Percentiles rank a stretch among this genome's conserved stretches.
Conservation (phyloP, 2,797 vertebrate species). For the Ceyx erithaca region DNA sequence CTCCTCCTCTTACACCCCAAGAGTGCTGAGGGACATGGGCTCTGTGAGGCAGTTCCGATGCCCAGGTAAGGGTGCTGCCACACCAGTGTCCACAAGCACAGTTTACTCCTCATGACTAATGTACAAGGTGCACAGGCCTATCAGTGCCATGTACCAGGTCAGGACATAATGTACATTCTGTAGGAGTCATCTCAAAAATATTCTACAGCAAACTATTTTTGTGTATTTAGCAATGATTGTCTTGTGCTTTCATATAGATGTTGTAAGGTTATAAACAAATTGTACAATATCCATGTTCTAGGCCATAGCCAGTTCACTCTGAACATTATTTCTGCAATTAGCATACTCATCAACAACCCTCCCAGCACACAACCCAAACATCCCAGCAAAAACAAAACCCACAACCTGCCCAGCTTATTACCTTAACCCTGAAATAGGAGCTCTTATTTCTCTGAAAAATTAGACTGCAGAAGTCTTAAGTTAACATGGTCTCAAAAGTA, state of each 20-base stretch:
- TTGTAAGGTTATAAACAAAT: background rate
- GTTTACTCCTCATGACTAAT: background rate
- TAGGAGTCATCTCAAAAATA: background rate
- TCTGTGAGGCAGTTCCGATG: background rate
- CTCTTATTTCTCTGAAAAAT: background rate
- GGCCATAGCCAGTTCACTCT: background rate
- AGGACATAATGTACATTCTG: background rate
- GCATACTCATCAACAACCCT: background rate
- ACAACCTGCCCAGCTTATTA: background rate
- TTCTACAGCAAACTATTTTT: background rate
- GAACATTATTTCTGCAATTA: background rate
- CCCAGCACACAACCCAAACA: too few relatives aligned
- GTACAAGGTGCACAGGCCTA: background rate
- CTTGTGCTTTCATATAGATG: slow-evolving; percentile 10
- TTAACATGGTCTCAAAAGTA: background rate
- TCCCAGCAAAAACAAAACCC: background rate
- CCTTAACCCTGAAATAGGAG: background rate
- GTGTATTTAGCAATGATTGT: background rate
- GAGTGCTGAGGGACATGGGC: rapidly evolving
- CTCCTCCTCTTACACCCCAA: rapidly evolving
- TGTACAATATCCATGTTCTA: background rate
- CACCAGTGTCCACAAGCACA: background rate
- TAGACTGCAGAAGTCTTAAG: background rate
- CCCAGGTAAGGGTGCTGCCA: background rate
- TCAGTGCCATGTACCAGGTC: background rate